phyloP scores from a whole-genome alignment of 2,113 vertebrate species.

The Perca fluviatilis region DNA sequence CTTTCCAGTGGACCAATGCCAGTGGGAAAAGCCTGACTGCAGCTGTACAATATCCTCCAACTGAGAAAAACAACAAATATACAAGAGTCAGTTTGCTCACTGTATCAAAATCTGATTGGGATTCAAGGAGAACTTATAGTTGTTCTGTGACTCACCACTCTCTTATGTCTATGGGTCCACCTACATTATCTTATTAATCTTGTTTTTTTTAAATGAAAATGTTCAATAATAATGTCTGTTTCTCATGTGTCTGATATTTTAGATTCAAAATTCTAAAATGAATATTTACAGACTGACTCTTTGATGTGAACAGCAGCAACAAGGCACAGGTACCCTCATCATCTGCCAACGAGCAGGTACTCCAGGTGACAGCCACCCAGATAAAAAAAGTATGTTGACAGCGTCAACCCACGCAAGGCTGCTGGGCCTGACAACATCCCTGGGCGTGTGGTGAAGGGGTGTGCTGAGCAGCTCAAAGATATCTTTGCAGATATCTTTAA shows the following conservation, averaged over 20 bases:
- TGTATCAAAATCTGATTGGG: slow-evolving; percentile 17
- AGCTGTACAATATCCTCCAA: not conserved
- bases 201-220: not conserved
- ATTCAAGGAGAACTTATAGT: not conserved
- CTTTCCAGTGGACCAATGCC: slow-evolving; percentile 33
- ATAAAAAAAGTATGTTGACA: too few species aligned
- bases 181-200: not conserved
- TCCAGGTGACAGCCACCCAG: too few species aligned
- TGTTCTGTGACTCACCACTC: slow-evolving; percentile 18
- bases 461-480: too few species aligned
- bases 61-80: not conserved
- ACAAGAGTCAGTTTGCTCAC: slow-evolving; percentile 14
- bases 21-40: accelerated
- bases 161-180: not conserved
- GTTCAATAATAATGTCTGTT: not conserved
- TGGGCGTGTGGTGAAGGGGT: too few species aligned
- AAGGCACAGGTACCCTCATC: too few species aligned
- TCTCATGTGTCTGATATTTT: not conserved
- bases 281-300: not conserved
- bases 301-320: too few species aligned
- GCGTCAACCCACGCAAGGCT: too few species aligned
- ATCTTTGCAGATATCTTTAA: too few species aligned
- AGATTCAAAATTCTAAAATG: not conserved
- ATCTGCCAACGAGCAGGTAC: too few species aligned
- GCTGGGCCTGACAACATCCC: too few species aligned